A percentile compares a stretch with the other conserved stretches of the same genome.
phyloP scores from a whole-genome alignment of 2,888 invertebrate species.

The Palloptera scutellata region DNA sequence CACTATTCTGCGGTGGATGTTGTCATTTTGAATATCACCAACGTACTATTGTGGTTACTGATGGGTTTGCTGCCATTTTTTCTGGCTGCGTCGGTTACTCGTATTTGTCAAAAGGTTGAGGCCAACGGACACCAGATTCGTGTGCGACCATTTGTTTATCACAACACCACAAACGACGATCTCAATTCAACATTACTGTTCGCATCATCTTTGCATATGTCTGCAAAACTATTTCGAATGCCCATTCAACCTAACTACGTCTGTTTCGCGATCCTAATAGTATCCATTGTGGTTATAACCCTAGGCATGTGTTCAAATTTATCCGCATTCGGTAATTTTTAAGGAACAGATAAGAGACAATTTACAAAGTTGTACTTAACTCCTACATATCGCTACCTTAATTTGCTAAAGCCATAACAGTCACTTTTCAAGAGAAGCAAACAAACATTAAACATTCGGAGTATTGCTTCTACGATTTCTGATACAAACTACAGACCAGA shows the following conservation, averaged over 20 bases:
- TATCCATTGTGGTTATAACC: constrained; percentile 70
- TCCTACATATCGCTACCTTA: too few species aligned
- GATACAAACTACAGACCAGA: too few species aligned
- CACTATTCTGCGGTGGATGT: constrained; percentile 68
- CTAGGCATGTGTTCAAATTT: constrained; percentile 73
- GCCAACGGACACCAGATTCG: constrained; percentile 81
- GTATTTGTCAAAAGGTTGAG: constrained; percentile 76
- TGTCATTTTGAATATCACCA: constrained; percentile 76
- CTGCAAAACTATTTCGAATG: constrained; percentile 77
- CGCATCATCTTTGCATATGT: constrained; percentile 77
- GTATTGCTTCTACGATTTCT: too few species aligned
- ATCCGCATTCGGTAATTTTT: constrained; percentile 32
- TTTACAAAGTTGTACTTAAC: too few species aligned
- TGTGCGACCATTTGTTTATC: constrained; percentile 81
- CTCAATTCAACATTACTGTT: constrained; percentile 80
- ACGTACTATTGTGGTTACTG: constrained; percentile 57
- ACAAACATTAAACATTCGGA: too few species aligned
- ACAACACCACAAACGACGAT: constrained; percentile 78
- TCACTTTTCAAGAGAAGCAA: too few species aligned
- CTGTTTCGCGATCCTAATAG: constrained; percentile 70
- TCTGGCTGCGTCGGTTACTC: constrained; percentile 79
- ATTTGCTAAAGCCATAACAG: too few species aligned
- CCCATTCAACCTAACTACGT: constrained; percentile 77
- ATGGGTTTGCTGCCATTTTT: constrained; percentile 61
- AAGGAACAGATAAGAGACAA: too few species aligned